Evolutionary conservation across 2,797 vertebrate genomes (phyloP).

Genomic region (Hyperoplus lanceolatus): DNA sequence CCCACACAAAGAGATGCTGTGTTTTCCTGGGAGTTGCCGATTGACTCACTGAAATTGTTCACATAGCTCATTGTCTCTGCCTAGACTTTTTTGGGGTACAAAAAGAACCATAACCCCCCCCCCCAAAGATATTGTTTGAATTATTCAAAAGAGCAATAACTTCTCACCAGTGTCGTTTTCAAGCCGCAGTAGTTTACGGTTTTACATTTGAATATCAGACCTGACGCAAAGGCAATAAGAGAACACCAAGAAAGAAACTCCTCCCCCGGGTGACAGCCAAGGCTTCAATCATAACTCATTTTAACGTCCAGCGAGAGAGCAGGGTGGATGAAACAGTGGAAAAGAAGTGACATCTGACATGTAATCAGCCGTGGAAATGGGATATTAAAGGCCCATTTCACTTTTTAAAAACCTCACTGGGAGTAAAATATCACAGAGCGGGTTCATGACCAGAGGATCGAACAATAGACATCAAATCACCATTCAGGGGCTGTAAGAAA

Average conservation of each 20-base stretch:
- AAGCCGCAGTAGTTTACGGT: conserved; percentile 32
- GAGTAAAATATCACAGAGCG: conserved; percentile 67
- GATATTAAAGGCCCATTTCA: conserved; percentile 56
- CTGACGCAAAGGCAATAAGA: conserved; percentile 10
- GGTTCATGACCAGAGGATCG: conserved; percentile 65
- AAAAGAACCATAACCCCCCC: conserved; percentile 42
- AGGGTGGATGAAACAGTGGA: conserved; percentile 42
- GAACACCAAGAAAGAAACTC: background rate
- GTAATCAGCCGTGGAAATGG: conserved; percentile 68
- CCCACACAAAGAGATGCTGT: conserved; percentile 76
- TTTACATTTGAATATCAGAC: conserved; percentile 50
- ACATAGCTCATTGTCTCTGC: conserved; percentile 78
- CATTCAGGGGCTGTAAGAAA: conserved; percentile 61
- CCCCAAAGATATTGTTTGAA: conserved; percentile 67
- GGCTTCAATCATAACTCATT: conserved; percentile 47
- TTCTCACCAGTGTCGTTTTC: conserved; percentile 47
- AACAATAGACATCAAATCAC: conserved; percentile 73
- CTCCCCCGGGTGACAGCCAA: conserved; percentile 8
- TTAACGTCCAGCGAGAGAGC: conserved; percentile 31
- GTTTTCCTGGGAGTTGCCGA: conserved; percentile 75
- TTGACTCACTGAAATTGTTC: conserved; percentile 77
- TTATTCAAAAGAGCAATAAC: conserved; percentile 61
- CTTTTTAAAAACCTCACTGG: conserved; percentile 44
- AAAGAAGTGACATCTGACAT: conserved; percentile 50
- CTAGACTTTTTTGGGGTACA: conserved; percentile 52